Conservation (phyloP, 1,140 invertebrate species). For the Drosophila asahinai region DNA sequence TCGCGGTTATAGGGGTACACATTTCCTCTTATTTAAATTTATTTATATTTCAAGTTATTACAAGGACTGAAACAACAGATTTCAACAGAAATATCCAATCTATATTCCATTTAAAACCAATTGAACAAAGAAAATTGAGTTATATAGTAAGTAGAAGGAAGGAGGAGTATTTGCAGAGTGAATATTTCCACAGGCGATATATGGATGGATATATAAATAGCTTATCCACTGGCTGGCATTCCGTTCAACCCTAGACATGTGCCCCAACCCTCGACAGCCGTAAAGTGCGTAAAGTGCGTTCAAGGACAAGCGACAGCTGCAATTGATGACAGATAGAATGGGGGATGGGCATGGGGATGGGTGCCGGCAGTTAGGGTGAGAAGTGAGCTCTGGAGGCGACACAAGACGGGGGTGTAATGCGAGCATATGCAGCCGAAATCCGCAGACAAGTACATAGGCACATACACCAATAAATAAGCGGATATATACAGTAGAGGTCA, state of each 20-base stretch:
- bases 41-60: not conserved
- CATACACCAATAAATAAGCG: conserved; percentile 15
- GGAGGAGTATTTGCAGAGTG: conserved; percentile 5
- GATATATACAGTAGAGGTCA: conserved; percentile 8
- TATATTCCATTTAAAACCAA: not conserved
- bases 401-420: conserved; percentile 34
- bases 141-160: not conserved
- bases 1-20: not conserved
- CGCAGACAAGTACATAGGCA: conserved; percentile 34
- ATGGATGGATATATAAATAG: conserved; percentile 22
- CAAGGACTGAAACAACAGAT: not conserved
- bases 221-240: conserved; percentile 30
- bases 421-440: conserved; percentile 42
- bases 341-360: not conserved
- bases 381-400: not conserved
- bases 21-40: not conserved
- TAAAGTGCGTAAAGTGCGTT: conserved; percentile 73
- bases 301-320: conserved; percentile 70
- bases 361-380: not conserved
- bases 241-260: conserved; percentile 32
- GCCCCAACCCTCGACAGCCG: not conserved
- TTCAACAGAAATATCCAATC: not conserved
- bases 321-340: conserved; percentile 50
- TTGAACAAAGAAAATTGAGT: conserved; percentile 18
- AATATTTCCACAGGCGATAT: conserved; percentile 14